Conservation (phyloP, 2,888 invertebrate species). For the Candidula unifasciata region DNA sequence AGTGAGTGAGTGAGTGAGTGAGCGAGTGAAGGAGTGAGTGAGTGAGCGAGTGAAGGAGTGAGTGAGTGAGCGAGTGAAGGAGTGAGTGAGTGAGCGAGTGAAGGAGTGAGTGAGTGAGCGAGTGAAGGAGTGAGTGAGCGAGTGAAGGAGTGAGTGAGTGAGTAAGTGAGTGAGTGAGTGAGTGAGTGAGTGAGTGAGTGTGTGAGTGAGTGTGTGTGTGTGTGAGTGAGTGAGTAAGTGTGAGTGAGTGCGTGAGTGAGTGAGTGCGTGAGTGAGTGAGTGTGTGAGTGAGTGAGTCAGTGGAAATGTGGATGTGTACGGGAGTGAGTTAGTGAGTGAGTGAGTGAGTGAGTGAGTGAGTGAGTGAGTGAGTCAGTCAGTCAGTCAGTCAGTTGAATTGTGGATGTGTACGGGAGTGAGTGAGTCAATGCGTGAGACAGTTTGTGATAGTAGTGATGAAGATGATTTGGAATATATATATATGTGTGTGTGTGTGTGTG, state of each 20-base stretch:
- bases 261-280: neutral
- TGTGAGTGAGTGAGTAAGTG: constrained; percentile 42
- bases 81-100: neutral
- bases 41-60: neutral
- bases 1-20: neutral
- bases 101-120: neutral
- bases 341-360: neutral
- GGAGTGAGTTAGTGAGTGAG: neutral
- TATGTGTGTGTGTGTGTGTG: constrained; percentile 33
- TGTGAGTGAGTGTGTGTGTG: too few species aligned
- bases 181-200: constrained; percentile 13
- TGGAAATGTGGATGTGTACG: neutral
- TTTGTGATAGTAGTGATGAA: neutral
- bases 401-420: constrained; percentile 18
- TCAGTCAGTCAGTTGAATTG: neutral
- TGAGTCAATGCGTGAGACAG: constrained; percentile 5
- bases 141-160: too few species aligned
- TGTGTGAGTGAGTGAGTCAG: neutral
- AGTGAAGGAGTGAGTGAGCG: too few species aligned
- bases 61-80: neutral
- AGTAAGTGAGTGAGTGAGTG: constrained; percentile 16
- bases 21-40: neutral
- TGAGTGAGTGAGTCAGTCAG: neutral
- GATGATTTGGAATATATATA: constrained; percentile 23
- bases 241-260: constrained; percentile 33